Evolutionary conservation across 2,113 vertebrate species (phyloP).

Genomic region (Bambusicola thoracicus): DNA sequence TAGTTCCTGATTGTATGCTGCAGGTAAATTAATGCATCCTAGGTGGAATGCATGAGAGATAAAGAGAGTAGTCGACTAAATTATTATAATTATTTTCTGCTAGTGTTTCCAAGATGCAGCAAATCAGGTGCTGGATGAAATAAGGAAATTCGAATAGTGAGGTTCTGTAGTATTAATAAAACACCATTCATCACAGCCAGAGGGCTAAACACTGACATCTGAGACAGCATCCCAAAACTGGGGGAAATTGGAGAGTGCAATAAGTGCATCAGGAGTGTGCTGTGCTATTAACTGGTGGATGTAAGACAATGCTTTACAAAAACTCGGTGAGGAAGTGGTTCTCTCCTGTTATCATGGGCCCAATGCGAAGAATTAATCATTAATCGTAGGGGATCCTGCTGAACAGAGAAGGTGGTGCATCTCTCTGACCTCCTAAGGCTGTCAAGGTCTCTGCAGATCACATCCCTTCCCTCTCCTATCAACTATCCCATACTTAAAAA

Average conservation of each 20-base stretch:
- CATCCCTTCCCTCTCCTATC: neutral
- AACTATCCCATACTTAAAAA: neutral
- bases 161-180: neutral
- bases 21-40: conserved; percentile 2
- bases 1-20: neutral
- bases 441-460: neutral
- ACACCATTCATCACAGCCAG: conserved; percentile 23
- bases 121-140: conserved; percentile 28
- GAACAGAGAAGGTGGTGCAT: neutral
- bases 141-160: conserved; percentile 7
- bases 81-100: conserved; percentile 20
- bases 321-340: neutral
- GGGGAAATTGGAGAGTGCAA: neutral
- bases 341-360: neutral
- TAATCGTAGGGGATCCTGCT: neutral
- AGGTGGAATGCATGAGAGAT: conserved; percentile 11
- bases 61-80: conserved; percentile 40
- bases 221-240: neutral
- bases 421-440: neutral
- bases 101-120: conserved; percentile 23
- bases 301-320: neutral
- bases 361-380: neutral
- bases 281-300: neutral
- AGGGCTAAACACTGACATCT: conserved; percentile 9
- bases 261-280: neutral